Conservation (phyloP, 1,140 invertebrate species). For the Ips nitidus region DNA sequence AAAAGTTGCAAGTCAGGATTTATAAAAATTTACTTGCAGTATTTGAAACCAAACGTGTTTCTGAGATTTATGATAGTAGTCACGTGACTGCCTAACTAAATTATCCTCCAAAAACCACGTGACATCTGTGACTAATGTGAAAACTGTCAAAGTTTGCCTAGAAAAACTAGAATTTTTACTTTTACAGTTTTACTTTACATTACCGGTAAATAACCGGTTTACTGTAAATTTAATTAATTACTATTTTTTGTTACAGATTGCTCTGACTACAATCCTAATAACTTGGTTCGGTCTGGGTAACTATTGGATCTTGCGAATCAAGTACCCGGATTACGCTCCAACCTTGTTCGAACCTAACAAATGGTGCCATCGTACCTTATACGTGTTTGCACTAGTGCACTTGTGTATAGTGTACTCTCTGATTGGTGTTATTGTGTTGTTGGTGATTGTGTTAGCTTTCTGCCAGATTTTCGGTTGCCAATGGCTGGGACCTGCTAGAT, state of each 20-base stretch:
- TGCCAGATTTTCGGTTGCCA: constrained; percentile 70
- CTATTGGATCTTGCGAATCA: constrained; percentile 77
- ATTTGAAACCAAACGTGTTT: no score
- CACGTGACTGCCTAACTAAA: no score
- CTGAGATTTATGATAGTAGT: no score
- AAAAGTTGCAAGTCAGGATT: no score
- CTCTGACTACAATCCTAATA: constrained; percentile 68
- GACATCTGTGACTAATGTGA: no score
- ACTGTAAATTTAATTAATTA: background rate
- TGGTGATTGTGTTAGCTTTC: constrained; percentile 61
- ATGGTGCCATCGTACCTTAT: constrained; percentile 77
- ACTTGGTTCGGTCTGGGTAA: constrained; percentile 77
- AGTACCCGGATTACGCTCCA: constrained; percentile 70
- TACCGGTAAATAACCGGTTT: no score
- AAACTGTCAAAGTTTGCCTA: no score
- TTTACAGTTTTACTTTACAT: no score
- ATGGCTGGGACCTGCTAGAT: constrained; percentile 61
- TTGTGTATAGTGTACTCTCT: constrained; percentile 68
- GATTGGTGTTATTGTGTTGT: constrained; percentile 58
- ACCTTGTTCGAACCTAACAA: constrained; percentile 69
- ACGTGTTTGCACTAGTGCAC: constrained; percentile 75
- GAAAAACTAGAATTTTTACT: no score
- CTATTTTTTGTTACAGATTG: constrained; percentile 48
- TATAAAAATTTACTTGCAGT: no score
- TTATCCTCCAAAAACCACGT: no score